Percentiles rank a stretch among this genome's conserved stretches.
Evolutionary conservation across 2,797 vertebrate genomes (phyloP).

Genomic region (Gouania willdenowi): DNA sequence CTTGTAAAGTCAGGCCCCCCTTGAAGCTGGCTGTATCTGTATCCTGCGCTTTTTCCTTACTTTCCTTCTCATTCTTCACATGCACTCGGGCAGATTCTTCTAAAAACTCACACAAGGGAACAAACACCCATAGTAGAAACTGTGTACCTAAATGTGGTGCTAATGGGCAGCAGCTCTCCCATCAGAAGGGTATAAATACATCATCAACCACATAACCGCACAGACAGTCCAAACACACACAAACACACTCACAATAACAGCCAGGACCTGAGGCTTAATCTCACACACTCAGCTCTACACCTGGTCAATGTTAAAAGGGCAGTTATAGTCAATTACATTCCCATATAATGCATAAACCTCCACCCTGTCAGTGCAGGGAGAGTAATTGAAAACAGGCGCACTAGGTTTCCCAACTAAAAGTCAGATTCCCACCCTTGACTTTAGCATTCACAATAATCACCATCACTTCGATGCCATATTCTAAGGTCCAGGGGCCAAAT

Average conservation of each 20-base stretch:
- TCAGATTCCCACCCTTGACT: constrained; percentile 65
- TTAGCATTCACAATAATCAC: constrained; percentile 34
- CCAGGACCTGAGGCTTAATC: constrained; percentile 71
- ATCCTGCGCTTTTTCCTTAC: constrained; percentile 44
- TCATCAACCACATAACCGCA: constrained; percentile 53
- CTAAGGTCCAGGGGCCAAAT: constrained; percentile 30
- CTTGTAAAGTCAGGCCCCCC: constrained; percentile 67
- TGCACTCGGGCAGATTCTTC: constrained; percentile 17
- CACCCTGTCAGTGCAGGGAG: constrained; percentile 61
- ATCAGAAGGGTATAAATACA: constrained; percentile 66
- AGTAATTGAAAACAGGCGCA: constrained; percentile 78
- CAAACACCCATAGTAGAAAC: background rate
- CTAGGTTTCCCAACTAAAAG: constrained; percentile 68
- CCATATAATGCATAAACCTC: constrained; percentile 79
- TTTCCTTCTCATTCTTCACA: constrained; percentile 40
- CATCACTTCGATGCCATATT: constrained; percentile 41
- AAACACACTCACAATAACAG: constrained; percentile 19
- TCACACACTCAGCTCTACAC: constrained; percentile 76
- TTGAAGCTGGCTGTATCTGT: constrained; percentile 54
- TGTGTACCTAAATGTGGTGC: constrained; percentile 43
- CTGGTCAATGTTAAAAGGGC: constrained; percentile 80
- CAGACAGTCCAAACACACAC: constrained; percentile 47
- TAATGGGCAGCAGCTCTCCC: constrained; percentile 63
- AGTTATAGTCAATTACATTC: constrained; percentile 82
- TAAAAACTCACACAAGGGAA: constrained; percentile 25